Evolutionary conservation across 2,888 invertebrate species (phyloP), one percentile per base, ranked within the genome.

Genomic region (Apeira syringaria): DNA sequence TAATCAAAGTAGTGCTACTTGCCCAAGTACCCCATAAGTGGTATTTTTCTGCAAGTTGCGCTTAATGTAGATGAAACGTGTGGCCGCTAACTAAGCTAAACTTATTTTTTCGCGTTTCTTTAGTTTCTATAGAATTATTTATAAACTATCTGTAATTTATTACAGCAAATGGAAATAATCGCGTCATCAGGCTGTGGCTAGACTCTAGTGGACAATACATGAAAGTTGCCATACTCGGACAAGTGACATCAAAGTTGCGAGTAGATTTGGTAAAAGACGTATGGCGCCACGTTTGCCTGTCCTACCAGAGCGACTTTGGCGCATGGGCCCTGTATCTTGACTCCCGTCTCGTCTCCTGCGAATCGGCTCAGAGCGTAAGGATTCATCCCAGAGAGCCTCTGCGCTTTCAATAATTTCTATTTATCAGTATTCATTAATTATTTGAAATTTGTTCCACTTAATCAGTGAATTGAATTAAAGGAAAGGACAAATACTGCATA

Each of bases 211-310:
- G 93, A 0, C 75, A 65, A 5, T 70, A 82, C 43, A 74, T 93
- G 35, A 91, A 90, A 54, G 60, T 93, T 34, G 90, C 92, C 61
- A 92, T 95, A 51, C 88, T 89, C 27, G 90, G 87, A 24, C 71
- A 70, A 36, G 74, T 79, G 10, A 73, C 91, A n/a, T 84, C 92
- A 13, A 80, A 69, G 28, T 67, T 86, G 3, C 71, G 79, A 0
- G 80, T 92, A 0, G 80, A 89, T 22, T 55, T 83, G 61, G 86
- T 52, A 0, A 72, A 67, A 36, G 76, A 80, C 57, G 86, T 84
- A 3, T 94, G 94, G 94, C 91, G 92, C 31, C 94, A 94, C 64
- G 68, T 94, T 9, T 94, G 94, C 53, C 79, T 93, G 50, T 93
- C 94, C 29, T 94, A 94, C 90, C 92, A 93, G 49, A 91, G 92